Percentiles rank a stretch among this genome's conserved stretches.
These are phyloP conservation scores for Lasioglossum figueresi DNA, from an alignment of 2,888 invertebrate genomes.

Conservation along the genomic window DNA sequence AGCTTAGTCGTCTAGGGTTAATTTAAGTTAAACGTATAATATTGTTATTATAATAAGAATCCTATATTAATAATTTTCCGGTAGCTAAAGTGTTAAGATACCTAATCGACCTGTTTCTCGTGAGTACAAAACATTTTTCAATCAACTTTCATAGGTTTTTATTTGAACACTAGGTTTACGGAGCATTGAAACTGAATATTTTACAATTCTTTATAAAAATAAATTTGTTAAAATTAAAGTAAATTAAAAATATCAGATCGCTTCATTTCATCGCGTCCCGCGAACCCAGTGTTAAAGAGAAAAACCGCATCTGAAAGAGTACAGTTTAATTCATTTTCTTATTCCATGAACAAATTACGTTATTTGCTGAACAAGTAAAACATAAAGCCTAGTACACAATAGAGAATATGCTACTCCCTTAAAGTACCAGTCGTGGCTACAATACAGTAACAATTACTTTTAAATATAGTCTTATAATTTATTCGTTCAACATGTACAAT, in stretches of 20 bases:
- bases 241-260: not conserved
- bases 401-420: conserved; percentile 31
- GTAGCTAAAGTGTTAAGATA: not conserved
- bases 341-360: conserved; percentile 14
- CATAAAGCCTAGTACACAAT: conserved; percentile 33
- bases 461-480: conserved; percentile 39
- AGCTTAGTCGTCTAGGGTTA: too few species aligned
- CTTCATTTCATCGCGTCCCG: not conserved
- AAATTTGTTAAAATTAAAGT: not conserved
- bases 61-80: not conserved
- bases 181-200: too few species aligned
- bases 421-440: conserved; percentile 22
- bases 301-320: not conserved
- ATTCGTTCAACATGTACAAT: conserved; percentile 25
- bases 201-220: too few species aligned
- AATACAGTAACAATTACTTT: conserved; percentile 22
- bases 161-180: not conserved
- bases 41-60: not conserved
- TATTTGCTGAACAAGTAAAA: conserved; percentile 30
- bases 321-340: conserved; percentile 5
- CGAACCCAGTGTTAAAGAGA: not conserved
- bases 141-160: not conserved
- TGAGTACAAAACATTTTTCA: not conserved
- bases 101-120: not conserved
- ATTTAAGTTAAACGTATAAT: not conserved